Conservation (phyloP, 2,113 vertebrate genomes). For the Galeopterus variegatus region DNA sequence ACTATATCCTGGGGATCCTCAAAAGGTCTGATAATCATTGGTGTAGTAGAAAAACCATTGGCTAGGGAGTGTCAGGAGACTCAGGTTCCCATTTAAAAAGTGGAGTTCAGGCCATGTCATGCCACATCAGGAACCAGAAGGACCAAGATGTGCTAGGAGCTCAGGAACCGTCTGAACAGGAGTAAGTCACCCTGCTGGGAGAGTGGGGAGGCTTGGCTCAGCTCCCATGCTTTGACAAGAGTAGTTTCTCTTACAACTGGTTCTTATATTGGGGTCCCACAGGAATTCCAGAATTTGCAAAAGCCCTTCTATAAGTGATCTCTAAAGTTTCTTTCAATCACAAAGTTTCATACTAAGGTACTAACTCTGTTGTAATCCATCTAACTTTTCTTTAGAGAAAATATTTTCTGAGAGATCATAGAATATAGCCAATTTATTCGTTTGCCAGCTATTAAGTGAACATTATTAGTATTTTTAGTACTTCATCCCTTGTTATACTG, state of each 20-base stretch:
- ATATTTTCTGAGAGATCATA: background rate
- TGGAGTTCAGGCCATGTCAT: background rate
- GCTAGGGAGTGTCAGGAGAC: background rate
- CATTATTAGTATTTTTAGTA: conserved; percentile 29
- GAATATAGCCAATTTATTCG: conserved; percentile 42
- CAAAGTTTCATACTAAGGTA: background rate
- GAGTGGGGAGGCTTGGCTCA: background rate
- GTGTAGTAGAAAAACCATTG: background rate
- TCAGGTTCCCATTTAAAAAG: background rate
- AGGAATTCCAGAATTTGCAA: background rate
- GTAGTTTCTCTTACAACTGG: background rate
- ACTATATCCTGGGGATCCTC: background rate
- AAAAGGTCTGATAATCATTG: background rate
- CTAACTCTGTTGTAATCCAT: background rate
- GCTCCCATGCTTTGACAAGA: background rate
- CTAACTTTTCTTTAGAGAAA: conserved; percentile 13
- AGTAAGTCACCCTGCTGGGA: background rate
- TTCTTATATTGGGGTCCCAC: background rate
- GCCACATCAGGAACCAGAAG: background rate
- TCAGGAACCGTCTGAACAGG: background rate
- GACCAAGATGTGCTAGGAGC: background rate
- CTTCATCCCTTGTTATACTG: background rate
- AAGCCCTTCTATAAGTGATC: background rate
- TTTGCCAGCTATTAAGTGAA: background rate
- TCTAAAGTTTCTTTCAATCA: conserved; percentile 2